Base-by-base conservation (phyloP, 2,113 vertebrate species). In the Camelus dromedarius region DNA sequence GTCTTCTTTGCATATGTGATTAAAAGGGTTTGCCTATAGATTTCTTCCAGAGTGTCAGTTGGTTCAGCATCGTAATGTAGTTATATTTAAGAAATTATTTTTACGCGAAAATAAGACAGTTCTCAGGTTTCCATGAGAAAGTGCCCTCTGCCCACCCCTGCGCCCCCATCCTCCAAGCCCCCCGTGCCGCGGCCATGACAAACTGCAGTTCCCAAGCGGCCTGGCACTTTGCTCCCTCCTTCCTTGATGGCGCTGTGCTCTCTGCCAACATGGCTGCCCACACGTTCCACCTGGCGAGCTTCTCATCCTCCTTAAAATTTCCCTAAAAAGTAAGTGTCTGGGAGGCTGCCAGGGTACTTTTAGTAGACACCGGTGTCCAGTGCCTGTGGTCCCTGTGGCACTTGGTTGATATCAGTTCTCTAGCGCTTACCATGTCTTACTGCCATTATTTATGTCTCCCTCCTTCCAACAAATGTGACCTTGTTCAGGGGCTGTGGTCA, bases 71-170 rank as follows among this genome's bases (percentile, higher is more conserved):
- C 11, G 30, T 66, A 50, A 38, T 18, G 9, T 16, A 30, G 42
- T 52, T 66, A 32, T 52, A 82, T 3, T 96, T 42, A 70, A 93
- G 50, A 70, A 69, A 79, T 50, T 46, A 32, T 86, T 93, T 85
- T 77, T 50, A 70, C 9, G 24, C 72, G 70, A 83, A 83, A 90
- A 92, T 28, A 66, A 79, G 84, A 62, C 6, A 46, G 35, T 50
- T 87, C 54, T 79, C 76, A 58, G 9, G 26, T 60, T 64, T 82
- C 83, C 56, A 52, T 5, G 19, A 73, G 7, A 79, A 66, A 64
- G 28, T 85, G n/a, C 14, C 28, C 52, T 93, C 15, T 56, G 52
- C 50, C n/a, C 54, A 13, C 0, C 10, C 19, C 10, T 20, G 10
- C 12, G 8, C 24, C 38, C 46, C 19, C 3, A 26, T 50, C 67